Conservation (phyloP, 2,797 vertebrate species). For the Eupleurogrammus muticus region DNA sequence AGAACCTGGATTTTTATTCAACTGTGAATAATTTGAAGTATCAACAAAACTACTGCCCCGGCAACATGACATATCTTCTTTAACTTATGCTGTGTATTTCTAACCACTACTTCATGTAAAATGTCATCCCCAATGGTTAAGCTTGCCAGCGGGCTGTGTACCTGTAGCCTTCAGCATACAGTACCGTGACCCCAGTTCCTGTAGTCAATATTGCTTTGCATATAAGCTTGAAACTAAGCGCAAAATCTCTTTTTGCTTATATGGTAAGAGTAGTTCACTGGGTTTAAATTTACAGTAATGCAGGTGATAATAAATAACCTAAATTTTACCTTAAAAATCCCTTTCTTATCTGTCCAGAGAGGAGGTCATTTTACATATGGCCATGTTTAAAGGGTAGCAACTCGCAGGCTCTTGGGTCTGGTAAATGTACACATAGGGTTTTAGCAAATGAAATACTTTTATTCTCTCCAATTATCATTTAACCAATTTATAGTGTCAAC, state of each 20-base stretch:
- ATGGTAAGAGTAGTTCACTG: neutral
- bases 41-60: neutral
- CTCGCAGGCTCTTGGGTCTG: constrained; percentile 13
- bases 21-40: neutral
- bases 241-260: neutral
- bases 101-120: constrained; percentile 16
- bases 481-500: neutral
- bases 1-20: neutral
- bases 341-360: constrained; percentile 3
- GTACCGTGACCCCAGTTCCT: neutral
- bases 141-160: neutral
- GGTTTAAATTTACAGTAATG: constrained; percentile 4
- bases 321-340: constrained; percentile 22
- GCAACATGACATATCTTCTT: too few species aligned
- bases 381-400: constrained; percentile 20
- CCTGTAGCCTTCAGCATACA: neutral
- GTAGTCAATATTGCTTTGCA: neutral
- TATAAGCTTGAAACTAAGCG: neutral
- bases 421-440: neutral
- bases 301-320: constrained; percentile 14
- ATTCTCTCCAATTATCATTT: constrained; percentile 3
- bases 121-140: neutral
- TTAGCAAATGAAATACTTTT: constrained; percentile 25
- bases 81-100: constrained; percentile 27
- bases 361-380: constrained; percentile 35